Base-by-base conservation (phyloP, 2,888 invertebrate genomes). In the Cenopis cana region DNA sequence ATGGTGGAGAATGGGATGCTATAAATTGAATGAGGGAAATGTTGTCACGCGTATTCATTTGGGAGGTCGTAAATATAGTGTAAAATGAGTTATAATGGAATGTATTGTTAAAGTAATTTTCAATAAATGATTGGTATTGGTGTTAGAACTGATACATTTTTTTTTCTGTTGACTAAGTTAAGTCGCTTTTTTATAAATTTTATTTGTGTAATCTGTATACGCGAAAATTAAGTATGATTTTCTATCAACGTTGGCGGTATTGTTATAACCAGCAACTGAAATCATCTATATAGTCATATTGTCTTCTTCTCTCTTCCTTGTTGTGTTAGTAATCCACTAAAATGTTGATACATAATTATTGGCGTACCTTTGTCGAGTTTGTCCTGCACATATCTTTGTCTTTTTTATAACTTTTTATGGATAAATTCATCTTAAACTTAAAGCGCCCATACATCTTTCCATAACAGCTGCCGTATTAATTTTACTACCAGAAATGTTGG, bases 31-130 rank as follows among this genome's bases (percentile, higher is more conserved):
- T 56, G 55, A 71, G 71, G 60, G 71, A 79, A 87, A 87, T 85
- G 86, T 83, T 87, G 85, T 86, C 85, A 88, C 85, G 87, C 83
- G 79, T 78, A 82, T 76, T 64, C 54, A 73, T 70, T 69, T 56
- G 54, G 64, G 36, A 71, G 71, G 72, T 70, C 68, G 20, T 61
- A 68, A 61, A 60, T 69, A 69, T 56, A 46, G 36, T 59, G 52
- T 69, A 60, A 69, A 64, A 69, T 73, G 60, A 38, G 46, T n/a
- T 69, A 14, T 65, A 69, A 52, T 72, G 38, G 54, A 36, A 56
- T 17, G 36, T 41, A 66, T 33, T 61, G 56, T 71, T 56, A 18
- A 38, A 61, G 60, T 55, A 65, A 70, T 70, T 46, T n/a, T 18
- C 46, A 20, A 60, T 60, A 66, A 52, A 70, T 70, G 54, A 65